Conservation (phyloP, 2,113 vertebrate genomes). For the Glareola pratincola region DNA sequence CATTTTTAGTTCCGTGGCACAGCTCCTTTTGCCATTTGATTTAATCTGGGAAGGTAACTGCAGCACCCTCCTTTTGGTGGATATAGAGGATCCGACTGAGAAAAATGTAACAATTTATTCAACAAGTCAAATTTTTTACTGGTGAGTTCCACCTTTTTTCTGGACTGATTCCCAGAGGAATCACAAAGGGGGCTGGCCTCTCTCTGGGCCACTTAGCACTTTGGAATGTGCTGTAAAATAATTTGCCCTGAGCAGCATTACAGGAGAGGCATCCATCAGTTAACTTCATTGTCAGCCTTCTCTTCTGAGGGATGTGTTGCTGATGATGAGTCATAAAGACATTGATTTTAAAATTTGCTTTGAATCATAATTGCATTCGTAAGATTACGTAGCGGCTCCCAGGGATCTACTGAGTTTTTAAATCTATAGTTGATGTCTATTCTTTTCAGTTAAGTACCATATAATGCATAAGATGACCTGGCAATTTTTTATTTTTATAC, state of each 20-base stretch:
- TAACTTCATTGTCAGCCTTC: conserved; percentile 60
- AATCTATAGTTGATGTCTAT: conserved; percentile 62
- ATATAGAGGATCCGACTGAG: neutral
- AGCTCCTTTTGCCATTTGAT: neutral
- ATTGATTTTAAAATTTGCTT: conserved; percentile 74
- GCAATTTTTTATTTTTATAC: conserved; percentile 22
- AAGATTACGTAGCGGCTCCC: conserved; percentile 65
- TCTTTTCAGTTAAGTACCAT: conserved; percentile 54
- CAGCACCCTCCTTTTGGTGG: neutral
- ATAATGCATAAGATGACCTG: neutral
- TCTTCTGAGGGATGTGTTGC: conserved; percentile 57
- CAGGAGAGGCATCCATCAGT: conserved; percentile 53
- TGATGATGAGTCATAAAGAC: conserved; percentile 71
- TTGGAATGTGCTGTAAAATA: conserved; percentile 7
- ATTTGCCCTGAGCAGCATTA: conserved; percentile 20
- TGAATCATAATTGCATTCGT: conserved; percentile 65
- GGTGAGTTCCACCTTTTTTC: neutral
- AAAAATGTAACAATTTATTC: neutral
- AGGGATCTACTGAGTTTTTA: conserved; percentile 60
- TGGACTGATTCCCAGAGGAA: neutral
- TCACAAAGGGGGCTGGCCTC: neutral
- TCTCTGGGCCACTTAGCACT: neutral
- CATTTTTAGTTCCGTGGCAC: accelerated
- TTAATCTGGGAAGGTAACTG: neutral
- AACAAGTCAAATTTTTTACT: neutral